Base-by-base conservation (phyloP, 2,888 invertebrate species). In the Molorchus minor region DNA sequence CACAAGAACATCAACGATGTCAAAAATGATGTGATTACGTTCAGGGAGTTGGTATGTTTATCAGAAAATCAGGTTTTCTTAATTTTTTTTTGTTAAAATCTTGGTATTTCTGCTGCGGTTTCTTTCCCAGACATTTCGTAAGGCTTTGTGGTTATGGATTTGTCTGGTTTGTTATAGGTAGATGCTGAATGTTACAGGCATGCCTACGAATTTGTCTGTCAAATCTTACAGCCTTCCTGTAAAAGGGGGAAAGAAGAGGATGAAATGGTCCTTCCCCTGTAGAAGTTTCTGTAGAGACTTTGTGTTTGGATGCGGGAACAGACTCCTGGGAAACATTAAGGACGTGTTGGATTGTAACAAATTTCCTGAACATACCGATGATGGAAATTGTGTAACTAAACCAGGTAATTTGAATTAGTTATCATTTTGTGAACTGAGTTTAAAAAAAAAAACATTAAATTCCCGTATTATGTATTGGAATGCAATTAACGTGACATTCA, bases 131-230 rank as follows among this genome's bases (percentile, higher is more conserved):
- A 15, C 10, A 13, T 8, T n/a, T n/a, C n/a, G n/a, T n/a, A n/a
- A n/a, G n/a, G n/a, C n/a, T n/a, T n/a, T n/a, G n/a, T n/a, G n/a
- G n/a, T n/a, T n/a, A n/a, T n/a, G n/a, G n/a, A n/a, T 45, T 12
- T n/a, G 4, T 25, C 19, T n/a, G 10, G 49, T 36, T 36, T 33
- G 90, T 0, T 93, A 90, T 75, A 87, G n/a, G 89, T 95, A 4
- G 95, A 95, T 77, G 93, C 93, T 0, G 94, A 95, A 80, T 96
- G 96, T 78, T 94, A 93, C 72, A 85, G 90, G 64, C 85, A 92
- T 69, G 93, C 95, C 0, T 93, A 92, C 81, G 94, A 96, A 74
- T 94, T 95, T 75, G 88, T 96, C 3, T 96, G 96, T 74, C 90
- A 92, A 73, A 84, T 93, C 61, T 81, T 95, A 41, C 95, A 95